phyloP scores from a whole-genome alignment of 2,888 invertebrate species.

The Rutpela maculata region DNA sequence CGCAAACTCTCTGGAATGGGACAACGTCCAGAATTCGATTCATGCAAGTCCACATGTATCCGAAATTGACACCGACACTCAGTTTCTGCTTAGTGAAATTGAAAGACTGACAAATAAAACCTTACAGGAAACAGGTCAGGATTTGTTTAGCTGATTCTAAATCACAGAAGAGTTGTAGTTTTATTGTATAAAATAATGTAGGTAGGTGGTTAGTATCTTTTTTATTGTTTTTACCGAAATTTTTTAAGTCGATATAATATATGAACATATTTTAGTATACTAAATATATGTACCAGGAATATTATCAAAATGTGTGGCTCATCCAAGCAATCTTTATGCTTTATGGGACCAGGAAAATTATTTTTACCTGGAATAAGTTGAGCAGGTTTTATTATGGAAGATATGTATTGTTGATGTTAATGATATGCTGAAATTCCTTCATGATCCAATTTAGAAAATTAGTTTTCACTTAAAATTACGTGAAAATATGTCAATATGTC shows the following conservation, averaged over 20 bases:
- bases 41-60: constrained; percentile 72
- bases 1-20: constrained; percentile 83
- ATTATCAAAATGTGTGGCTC: neutral
- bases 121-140: constrained; percentile 79
- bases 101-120: constrained; percentile 81
- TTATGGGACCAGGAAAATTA: neutral
- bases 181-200: constrained; percentile 27
- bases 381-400: too few species aligned
- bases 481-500: too few species aligned
- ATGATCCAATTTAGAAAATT: too few species aligned
- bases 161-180: neutral
- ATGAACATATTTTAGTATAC: neutral
- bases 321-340: neutral
- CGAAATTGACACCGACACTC: constrained; percentile 80
- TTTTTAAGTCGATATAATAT: neutral
- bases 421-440: too few species aligned
- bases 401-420: too few species aligned
- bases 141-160: constrained; percentile 68
- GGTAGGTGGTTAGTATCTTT: neutral
- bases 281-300: neutral
- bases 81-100: constrained; percentile 80
- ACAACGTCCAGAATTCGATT: constrained; percentile 75
- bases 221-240: constrained; percentile 5
- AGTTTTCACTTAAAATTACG: too few species aligned
- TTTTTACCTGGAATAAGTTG: neutral